These are phyloP conservation scores for Conistra vaccinii DNA, from an alignment of 2,888 invertebrate genomes.

Conservation along the genomic window DNA sequence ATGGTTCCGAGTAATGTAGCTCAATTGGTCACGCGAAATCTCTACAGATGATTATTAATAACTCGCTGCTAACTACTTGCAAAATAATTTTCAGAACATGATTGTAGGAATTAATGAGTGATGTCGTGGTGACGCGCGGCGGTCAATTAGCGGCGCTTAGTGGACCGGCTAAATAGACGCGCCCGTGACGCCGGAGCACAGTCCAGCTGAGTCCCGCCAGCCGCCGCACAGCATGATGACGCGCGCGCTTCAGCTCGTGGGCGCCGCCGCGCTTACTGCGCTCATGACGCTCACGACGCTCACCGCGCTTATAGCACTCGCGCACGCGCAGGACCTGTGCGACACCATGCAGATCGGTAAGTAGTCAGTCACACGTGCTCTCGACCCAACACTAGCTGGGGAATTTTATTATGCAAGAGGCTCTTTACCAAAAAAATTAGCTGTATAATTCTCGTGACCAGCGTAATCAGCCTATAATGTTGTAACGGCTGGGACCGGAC, in stretches of 20 bases:
- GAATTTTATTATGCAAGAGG: not conserved
- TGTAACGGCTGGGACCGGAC: not conserved
- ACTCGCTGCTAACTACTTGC: slow-evolving; percentile 15
- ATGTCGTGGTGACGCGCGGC: slow-evolving; percentile 28
- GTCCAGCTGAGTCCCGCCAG: not conserved
- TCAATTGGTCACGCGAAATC: slow-evolving; percentile 41
- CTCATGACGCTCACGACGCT: not conserved
- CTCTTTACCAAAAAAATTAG: not conserved
- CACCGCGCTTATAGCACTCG: not conserved
- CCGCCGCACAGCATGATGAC: not conserved
- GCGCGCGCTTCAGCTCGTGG: not conserved
- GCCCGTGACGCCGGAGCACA: slow-evolving; percentile 1
- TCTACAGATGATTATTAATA: slow-evolving; percentile 37
- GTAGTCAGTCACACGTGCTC: slow-evolving; percentile 3
- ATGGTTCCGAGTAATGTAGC: slow-evolving; percentile 10
- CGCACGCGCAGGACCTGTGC: slow-evolving; percentile 26
- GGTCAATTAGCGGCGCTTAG: slow-evolving; percentile 33
- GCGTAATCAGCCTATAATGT: not conserved
- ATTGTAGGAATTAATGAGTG: slow-evolving; percentile 38
- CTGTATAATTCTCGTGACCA: too few relatives aligned
- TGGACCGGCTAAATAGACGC: slow-evolving; percentile 31
- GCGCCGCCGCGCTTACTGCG: not conserved
- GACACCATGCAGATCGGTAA: slow-evolving; percentile 28
- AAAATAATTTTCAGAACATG: slow-evolving; percentile 45
- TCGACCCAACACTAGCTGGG: not conserved